phyloP scores from a whole-genome alignment of 2,113 vertebrate genomes.

The Microtus pennsylvanicus region DNA sequence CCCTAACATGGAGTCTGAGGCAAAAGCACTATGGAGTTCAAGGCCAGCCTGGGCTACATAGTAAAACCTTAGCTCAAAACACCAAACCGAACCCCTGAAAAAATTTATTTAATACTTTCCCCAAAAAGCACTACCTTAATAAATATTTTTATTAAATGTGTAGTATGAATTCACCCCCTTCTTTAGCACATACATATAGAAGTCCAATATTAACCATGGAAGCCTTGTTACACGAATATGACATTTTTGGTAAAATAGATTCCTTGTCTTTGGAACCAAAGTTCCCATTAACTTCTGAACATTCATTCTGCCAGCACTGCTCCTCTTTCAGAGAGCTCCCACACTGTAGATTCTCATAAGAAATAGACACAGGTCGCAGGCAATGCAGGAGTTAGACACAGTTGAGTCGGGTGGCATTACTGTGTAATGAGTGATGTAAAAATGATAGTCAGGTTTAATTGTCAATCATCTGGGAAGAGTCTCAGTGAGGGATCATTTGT shows the following conservation, averaged over 20 bases:
- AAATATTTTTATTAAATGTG: conserved; percentile 58
- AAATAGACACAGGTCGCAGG: background rate
- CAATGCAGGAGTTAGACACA: background rate
- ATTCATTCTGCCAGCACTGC: background rate
- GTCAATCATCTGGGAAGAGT: background rate
- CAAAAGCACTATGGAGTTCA: background rate
- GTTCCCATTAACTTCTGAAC: background rate
- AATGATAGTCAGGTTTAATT: background rate
- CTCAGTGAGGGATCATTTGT: background rate
- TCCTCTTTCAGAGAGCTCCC: background rate
- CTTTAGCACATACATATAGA: background rate
- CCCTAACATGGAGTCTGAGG: background rate
- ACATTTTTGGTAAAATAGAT: conserved; percentile 44
- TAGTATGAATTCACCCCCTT: conserved; percentile 3
- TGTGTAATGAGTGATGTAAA: background rate
- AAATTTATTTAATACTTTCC: conserved; percentile 46
- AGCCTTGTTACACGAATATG: background rate
- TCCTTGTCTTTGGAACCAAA: background rate
- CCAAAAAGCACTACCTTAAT: conserved; percentile 9
- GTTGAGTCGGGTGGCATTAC: background rate
- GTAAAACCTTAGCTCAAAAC: background rate
- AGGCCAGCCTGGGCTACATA: background rate
- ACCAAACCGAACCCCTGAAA: background rate
- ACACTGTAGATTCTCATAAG: background rate
- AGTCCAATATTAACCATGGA: background rate